These are phyloP conservation scores for Eupristina koningsbergeri DNA, from an alignment of 1,140 invertebrate genomes.

Conservation along the genomic window DNA sequence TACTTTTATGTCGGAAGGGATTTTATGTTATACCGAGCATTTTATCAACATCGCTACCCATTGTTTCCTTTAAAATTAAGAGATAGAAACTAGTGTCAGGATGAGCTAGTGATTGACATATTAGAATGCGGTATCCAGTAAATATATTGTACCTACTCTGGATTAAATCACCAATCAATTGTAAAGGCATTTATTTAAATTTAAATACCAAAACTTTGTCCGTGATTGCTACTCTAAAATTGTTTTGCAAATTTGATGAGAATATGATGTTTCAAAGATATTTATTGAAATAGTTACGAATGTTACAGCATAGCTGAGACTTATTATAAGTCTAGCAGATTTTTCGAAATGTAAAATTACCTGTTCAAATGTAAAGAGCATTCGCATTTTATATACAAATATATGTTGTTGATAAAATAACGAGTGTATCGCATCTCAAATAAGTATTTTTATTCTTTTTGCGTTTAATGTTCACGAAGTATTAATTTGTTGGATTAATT, in stretches of 20 bases:
- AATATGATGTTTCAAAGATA: background rate
- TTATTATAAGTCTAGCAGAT: background rate
- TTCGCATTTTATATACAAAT: background rate
- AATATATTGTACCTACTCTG: background rate
- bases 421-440: background rate
- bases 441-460: background rate
- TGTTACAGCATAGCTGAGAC: background rate
- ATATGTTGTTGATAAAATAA: background rate
- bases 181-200: background rate
- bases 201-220: no score
- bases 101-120: slow-evolving; percentile 6
- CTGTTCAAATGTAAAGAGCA: background rate
- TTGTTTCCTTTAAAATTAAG: slow-evolving; percentile 5
- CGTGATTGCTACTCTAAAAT: background rate
- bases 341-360: background rate
- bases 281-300: background rate
- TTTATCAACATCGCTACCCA: slow-evolving; percentile 1
- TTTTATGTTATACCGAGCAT: background rate
- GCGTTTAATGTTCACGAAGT: background rate
- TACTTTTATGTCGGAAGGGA: background rate
- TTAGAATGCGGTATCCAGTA: background rate
- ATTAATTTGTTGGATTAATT: slow-evolving; percentile 8
- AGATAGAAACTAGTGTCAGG: background rate
- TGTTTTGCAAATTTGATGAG: background rate
- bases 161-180: background rate